Evolutionary conservation across 2,113 vertebrate species (phyloP), one percentile per base, ranked within the genome.

Genomic region (Laticauda laticaudata): DNA sequence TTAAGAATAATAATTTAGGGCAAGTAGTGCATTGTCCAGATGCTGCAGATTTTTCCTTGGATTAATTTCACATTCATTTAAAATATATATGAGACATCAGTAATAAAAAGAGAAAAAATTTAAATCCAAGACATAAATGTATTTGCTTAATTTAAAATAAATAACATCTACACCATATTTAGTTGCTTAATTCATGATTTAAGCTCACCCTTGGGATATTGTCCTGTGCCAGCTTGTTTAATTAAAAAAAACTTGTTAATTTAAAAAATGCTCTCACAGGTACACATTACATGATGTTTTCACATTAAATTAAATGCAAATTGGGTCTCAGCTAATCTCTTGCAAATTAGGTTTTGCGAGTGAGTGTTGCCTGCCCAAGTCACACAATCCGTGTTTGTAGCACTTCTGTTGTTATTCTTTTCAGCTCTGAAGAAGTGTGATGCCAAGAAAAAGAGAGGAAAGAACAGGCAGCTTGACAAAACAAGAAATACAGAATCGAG

Each of bases 241-340:
- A 26, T 57, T 92, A 88, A 89, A 87, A 93, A 51, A 48, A 51
- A 51, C 88, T 94, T 94, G 88, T 94, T 51, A 89, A 94, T 86
- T 95, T 45, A 59, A 91, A 91, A 92, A 89, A 91, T 92, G 94
- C 93, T 87, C 12, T 97, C 95, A 92, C 43, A 95, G 92, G 93
- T 96, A 91, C 21, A 61, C 5, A 93, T 14, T 85, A 89, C 93
- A 87, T 91, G 61, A 94, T 94, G 69, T 94, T 93, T 94, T 53
- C 92, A 91, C 92, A 89, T 95, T 95, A 96, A 95, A 95, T 95
- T 56, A 90, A 95, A 96, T 91, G 94, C 88, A 91, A 95, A 93
- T 93, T 86, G 95, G 94, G 93, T 95, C 90, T 43, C 69, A 91
- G 15, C 45, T 85, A 87, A 94, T 86, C 29, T 87, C 92, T 54